phyloP scores from a whole-genome alignment of 37 sponge, comb jelly and placozoan species.

The Cladorhizidae sp. region DNA sequence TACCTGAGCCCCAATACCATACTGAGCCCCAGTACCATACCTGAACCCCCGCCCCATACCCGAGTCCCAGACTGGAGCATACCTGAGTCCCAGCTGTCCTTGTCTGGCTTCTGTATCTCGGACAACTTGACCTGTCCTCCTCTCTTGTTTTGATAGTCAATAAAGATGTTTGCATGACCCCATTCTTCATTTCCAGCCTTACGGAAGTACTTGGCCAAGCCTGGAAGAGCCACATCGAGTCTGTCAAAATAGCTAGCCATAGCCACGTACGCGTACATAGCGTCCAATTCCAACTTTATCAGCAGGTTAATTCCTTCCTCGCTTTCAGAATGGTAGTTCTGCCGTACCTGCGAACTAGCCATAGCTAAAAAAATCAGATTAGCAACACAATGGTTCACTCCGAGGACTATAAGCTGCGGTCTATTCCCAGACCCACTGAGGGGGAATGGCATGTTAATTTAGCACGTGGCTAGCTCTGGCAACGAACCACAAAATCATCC shows the following conservation, averaged over 20 bases:
- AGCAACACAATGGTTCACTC: no score
- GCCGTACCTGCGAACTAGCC: constrained; percentile 39
- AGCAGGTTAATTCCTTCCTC: constrained; percentile 84
- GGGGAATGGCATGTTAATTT: no score
- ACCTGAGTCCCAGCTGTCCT: constrained; percentile 74
- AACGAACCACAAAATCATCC: no score
- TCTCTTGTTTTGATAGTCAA: constrained; percentile 74
- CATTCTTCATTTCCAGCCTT: constrained; percentile 67
- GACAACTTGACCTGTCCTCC: constrained; percentile 71
- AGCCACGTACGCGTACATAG: constrained; percentile 85
- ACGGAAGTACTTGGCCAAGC: constrained; percentile 79
- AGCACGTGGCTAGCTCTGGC: no score
- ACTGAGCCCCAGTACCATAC: no score
- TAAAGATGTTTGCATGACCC: constrained; percentile 81
- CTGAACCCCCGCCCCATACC: no score
- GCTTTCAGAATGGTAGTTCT: constrained; percentile 74
- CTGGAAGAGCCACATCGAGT: constrained; percentile 73
- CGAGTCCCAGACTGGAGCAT: no score
- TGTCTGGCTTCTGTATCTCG: constrained; percentile 80
- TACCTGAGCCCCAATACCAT: no score
- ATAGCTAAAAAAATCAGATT: not conserved
- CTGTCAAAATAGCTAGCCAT: constrained; percentile 87
- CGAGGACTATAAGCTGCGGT: no score
- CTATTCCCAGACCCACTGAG: no score
- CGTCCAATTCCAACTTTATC: constrained; percentile 86